These are phyloP conservation scores for Limonius californicus DNA, from an alignment of 1,140 invertebrate genomes.

Conservation along the genomic window DNA sequence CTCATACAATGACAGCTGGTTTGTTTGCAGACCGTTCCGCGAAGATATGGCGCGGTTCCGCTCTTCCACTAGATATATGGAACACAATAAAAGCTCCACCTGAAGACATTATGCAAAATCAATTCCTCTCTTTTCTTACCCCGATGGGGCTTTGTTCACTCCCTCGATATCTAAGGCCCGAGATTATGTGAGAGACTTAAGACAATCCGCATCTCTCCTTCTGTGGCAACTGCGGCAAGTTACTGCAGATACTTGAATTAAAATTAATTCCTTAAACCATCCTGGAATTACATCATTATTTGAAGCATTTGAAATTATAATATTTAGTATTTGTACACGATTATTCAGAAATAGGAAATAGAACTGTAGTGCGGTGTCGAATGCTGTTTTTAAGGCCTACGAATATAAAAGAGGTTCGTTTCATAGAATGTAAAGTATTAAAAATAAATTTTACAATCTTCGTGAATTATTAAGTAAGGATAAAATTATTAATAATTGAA, in stretches of 20 bases:
- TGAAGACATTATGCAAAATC: constrained; percentile 49
- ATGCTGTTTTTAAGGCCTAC: too few species aligned
- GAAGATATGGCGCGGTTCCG: constrained; percentile 29
- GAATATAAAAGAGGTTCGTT: too few species aligned
- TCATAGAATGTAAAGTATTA: too few species aligned
- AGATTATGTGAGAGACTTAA: constrained; percentile 40
- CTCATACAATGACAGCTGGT: constrained; percentile 37
- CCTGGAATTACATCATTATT: too few species aligned
- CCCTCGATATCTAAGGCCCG: constrained; percentile 30
- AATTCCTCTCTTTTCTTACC: constrained; percentile 43
- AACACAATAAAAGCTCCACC: constrained; percentile 45
- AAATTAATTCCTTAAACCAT: constrained; percentile 10
- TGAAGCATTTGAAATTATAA: too few species aligned
- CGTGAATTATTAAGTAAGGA: too few species aligned
- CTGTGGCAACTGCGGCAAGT: constrained; percentile 23
- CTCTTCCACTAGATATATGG: constrained; percentile 43
- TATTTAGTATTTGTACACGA: too few species aligned
- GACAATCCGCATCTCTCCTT: constrained; percentile 39
- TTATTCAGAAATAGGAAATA: too few species aligned
- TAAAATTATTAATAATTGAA: too few species aligned
- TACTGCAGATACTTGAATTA: constrained; percentile 21
- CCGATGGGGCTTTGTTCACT: constrained; percentile 32
- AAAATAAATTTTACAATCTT: too few species aligned
- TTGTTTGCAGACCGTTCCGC: constrained; percentile 37
- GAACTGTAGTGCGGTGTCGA: too few species aligned